Conservation (phyloP, 1,140 invertebrate species). For the Drosophila sproati region DNA sequence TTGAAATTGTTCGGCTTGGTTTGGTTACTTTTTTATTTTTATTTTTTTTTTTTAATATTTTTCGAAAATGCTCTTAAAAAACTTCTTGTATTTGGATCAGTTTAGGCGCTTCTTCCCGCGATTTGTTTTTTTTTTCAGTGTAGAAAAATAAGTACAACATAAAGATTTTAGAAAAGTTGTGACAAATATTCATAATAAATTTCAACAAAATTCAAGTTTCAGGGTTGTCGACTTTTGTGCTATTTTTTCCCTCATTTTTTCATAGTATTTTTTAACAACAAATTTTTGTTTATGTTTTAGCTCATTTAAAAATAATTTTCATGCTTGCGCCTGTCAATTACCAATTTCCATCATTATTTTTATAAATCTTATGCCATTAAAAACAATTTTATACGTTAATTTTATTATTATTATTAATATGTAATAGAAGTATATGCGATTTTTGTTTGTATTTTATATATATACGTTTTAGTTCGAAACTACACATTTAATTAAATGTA, state of each 20-base stretch:
- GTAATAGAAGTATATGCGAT: slow-evolving; percentile 45
- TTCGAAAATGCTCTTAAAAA: slow-evolving; percentile 79
- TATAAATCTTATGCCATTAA: slow-evolving; percentile 43
- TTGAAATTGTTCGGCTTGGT: slow-evolving; percentile 72
- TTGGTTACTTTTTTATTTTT: slow-evolving; percentile 21
- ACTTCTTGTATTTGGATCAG: slow-evolving; percentile 34
- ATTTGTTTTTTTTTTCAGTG: slow-evolving; percentile 23
- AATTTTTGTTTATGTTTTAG: slow-evolving; percentile 21
- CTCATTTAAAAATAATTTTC: slow-evolving; percentile 18
- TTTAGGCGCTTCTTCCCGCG: slow-evolving; percentile 2
- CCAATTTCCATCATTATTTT: not conserved
- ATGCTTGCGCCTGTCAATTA: not conserved
- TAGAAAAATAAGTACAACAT: slow-evolving; percentile 51
- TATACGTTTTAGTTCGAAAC: slow-evolving; percentile 40
- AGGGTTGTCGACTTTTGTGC: slow-evolving; percentile 38
- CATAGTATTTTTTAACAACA: slow-evolving; percentile 15
- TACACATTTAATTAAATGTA: slow-evolving; percentile 51
- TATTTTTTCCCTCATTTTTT: slow-evolving; percentile 10
- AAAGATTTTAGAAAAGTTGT: slow-evolving; percentile 19
- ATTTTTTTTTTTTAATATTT: slow-evolving; percentile 59
- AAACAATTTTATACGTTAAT: slow-evolving; percentile 33
- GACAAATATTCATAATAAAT: slow-evolving; percentile 34
- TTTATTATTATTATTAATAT: slow-evolving; percentile 24
- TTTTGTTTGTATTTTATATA: slow-evolving; percentile 6
- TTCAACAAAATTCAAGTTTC: slow-evolving; percentile 42